Percentiles rank a stretch among this genome's conserved stretches.
phyloP scores from a whole-genome alignment of 2,113 vertebrate species.

The Dinomys branickii region DNA sequence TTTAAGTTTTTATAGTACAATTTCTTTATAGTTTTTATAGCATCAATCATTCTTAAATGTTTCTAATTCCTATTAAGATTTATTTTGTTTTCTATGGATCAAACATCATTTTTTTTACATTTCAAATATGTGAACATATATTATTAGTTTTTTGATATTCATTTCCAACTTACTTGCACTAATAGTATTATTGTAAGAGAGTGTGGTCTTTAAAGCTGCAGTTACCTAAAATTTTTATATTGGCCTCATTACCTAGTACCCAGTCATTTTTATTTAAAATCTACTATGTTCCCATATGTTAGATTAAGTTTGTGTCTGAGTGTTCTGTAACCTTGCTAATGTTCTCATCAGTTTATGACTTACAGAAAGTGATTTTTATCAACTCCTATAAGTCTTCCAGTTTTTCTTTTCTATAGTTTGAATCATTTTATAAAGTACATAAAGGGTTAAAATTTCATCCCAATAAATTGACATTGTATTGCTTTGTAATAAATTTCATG shows the following conservation, averaged over 20 bases:
- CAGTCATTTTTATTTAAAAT: background rate
- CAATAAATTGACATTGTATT: constrained; percentile 7
- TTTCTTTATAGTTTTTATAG: background rate
- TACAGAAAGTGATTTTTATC: constrained; percentile 14
- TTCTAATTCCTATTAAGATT: background rate
- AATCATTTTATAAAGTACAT: background rate
- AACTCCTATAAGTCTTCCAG: background rate
- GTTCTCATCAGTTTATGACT: background rate
- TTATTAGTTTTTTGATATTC: background rate
- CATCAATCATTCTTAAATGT: background rate
- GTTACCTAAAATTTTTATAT: background rate
- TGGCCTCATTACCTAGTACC: background rate
- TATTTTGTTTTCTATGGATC: background rate
- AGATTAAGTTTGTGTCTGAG: background rate
- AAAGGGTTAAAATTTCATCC: background rate
- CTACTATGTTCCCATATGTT: background rate
- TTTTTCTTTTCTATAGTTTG: background rate
- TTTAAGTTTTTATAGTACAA: background rate
- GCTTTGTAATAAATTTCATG: background rate
- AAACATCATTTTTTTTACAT: background rate
- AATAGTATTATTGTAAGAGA: background rate
- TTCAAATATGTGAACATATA: background rate
- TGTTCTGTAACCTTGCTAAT: background rate
- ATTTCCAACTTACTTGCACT: background rate
- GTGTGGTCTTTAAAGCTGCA: background rate